Conservation (phyloP, 2,797 vertebrate genomes). For the Psittacula derbiana region DNA sequence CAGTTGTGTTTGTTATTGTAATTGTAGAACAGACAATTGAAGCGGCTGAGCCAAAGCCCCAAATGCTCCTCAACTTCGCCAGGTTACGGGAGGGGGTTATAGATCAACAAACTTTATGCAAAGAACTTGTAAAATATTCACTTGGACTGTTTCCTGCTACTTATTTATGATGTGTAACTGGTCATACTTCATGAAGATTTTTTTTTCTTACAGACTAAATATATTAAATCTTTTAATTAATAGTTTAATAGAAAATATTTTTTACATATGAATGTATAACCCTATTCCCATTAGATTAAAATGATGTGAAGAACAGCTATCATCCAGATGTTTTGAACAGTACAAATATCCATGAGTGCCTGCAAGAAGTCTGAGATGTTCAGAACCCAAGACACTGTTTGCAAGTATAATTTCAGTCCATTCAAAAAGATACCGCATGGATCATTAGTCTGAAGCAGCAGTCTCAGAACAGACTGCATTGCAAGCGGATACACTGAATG, state of each 20-base stretch:
- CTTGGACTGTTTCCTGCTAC: not conserved
- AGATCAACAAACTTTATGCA: not conserved
- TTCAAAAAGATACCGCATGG: not conserved
- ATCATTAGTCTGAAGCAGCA: not conserved
- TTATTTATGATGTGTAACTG: not conserved
- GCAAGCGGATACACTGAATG: not conserved
- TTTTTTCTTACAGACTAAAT: not conserved
- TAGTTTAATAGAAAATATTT: not conserved
- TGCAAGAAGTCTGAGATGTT: not conserved
- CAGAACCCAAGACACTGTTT: not conserved
- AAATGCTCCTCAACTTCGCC: not conserved
- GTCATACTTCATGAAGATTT: not conserved
- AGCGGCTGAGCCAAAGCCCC: slow-evolving; percentile 35
- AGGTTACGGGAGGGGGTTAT: not conserved
- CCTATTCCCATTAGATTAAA: not conserved
- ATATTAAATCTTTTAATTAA: not conserved
- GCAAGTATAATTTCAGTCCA: not conserved
- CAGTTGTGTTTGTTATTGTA: slow-evolving; percentile 50
- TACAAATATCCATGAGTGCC: not conserved
- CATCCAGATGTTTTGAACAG: not conserved
- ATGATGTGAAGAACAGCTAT: not conserved
- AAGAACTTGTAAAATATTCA: slow-evolving; percentile 16
- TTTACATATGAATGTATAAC: not conserved
- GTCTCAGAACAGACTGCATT: not conserved
- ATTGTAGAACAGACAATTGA: slow-evolving; percentile 28